phyloP scores from a whole-genome alignment of 1,140 invertebrate genomes.

The Cecropterus lyciades region DNA sequence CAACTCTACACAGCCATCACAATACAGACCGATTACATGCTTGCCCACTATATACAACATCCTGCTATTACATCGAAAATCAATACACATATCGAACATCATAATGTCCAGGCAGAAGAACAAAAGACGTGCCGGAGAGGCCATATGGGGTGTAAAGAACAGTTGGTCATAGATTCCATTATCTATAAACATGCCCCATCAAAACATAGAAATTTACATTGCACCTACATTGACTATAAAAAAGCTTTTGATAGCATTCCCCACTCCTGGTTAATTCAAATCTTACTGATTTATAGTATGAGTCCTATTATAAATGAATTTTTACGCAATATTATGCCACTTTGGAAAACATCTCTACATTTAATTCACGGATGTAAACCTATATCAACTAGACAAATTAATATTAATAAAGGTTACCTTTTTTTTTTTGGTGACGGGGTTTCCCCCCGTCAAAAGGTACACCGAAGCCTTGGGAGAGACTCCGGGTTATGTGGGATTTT shows the following conservation, averaged over 20 bases:
- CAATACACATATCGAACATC: conserved; percentile 11
- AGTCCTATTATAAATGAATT: conserved; percentile 3
- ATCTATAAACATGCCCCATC: conserved; percentile 16
- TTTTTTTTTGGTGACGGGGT: too few species aligned
- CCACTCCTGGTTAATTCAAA: conserved; percentile 16
- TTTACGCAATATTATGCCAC: neutral
- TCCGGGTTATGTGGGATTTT: too few species aligned
- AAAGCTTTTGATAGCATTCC: conserved; percentile 34
- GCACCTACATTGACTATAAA: conserved; percentile 18
- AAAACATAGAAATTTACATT: conserved; percentile 1
- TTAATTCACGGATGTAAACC: neutral
- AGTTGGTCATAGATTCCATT: conserved; percentile 4
- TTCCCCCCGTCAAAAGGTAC: too few species aligned
- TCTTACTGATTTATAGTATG: conserved; percentile 15
- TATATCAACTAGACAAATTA: neutral
- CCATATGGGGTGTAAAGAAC: conserved; percentile 29
- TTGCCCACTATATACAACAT: conserved; percentile 28
- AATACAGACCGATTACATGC: conserved; percentile 38
- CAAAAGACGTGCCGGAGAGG: conserved; percentile 45
- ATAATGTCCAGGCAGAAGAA: conserved; percentile 40
- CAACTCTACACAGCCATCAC: conserved; percentile 13
- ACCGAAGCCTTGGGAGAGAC: too few species aligned
- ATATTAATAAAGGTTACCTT: neutral
- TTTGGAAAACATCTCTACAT: conserved; percentile 1
- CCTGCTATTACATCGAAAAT: conserved; percentile 9